phyloP scores from a whole-genome alignment of 2,113 vertebrate species.

The Xiphias gladius region DNA sequence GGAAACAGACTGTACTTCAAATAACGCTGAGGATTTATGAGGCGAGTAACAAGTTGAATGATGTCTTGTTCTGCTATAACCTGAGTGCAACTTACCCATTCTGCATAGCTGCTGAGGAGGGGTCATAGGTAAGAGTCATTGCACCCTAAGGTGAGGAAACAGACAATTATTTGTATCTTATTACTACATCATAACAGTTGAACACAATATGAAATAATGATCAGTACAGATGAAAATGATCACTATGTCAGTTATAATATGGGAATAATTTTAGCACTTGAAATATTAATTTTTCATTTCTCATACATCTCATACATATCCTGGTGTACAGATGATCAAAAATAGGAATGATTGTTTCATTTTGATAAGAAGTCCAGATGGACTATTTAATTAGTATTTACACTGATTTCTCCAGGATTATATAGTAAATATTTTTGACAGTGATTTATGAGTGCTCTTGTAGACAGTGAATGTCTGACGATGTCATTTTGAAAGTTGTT shows the following conservation, averaged over 20 bases:
- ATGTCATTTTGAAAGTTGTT: neutral
- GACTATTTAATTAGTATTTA: neutral
- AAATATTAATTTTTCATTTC: neutral
- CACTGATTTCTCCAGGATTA: neutral
- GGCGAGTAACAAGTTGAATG: neutral
- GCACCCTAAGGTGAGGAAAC: constrained; percentile 86
- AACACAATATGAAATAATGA: neutral
- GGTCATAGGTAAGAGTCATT: constrained; percentile 98
- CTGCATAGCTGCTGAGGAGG: constrained; percentile 95
- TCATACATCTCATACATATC: too few relatives aligned
- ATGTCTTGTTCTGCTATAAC: neutral
- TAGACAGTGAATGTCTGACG: neutral
- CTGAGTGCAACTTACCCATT: constrained; percentile 89
- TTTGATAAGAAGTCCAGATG: neutral
- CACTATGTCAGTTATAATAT: neutral
- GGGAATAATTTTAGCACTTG: too few relatives aligned
- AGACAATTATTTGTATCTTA: constrained; percentile 11
- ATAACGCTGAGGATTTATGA: neutral
- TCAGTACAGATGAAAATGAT: neutral
- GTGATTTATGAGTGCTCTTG: neutral
- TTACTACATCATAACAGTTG: neutral
- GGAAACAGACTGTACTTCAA: constrained; percentile 41
- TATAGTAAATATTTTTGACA: neutral
- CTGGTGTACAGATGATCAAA: neutral
- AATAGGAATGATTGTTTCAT: neutral